Percentiles rank a stretch among this genome's conserved stretches.
phyloP scores from a whole-genome alignment of 2,888 invertebrate genomes.

The Diaperis boleti region DNA sequence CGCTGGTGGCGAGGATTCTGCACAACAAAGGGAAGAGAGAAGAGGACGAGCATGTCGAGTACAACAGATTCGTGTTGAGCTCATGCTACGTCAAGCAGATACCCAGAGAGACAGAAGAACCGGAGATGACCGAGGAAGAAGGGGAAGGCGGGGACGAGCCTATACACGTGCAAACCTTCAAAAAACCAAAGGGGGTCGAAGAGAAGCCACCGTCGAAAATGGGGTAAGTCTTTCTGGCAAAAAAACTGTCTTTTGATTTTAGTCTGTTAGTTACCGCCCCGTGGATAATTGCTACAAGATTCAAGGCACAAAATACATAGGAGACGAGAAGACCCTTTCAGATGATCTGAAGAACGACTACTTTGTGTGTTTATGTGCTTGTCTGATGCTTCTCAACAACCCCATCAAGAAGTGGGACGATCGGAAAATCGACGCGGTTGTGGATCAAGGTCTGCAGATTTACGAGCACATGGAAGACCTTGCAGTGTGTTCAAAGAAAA shows the following conservation, averaged over 20 bases:
- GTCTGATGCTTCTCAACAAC: conserved; percentile 73
- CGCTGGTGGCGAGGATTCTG: conserved; percentile 24
- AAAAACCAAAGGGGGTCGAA: conserved; percentile 38
- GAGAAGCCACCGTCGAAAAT: conserved; percentile 42
- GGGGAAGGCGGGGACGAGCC: conserved; percentile 16
- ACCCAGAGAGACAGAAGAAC: conserved; percentile 17
- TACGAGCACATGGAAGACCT: conserved; percentile 71
- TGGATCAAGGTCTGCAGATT: conserved; percentile 73
- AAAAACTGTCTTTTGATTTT: neutral
- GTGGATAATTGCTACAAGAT: conserved; percentile 70
- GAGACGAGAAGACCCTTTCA: conserved; percentile 59
- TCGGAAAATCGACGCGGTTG: conserved; percentile 71
- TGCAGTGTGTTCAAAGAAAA: conserved; percentile 70
- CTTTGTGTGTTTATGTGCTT: conserved; percentile 73
- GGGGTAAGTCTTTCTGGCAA: conserved; percentile 51
- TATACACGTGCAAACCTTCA: conserved; percentile 36
- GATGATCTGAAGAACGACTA: conserved; percentile 68
- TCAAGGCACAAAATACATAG: conserved; percentile 71
- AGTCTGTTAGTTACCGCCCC: conserved; percentile 66
- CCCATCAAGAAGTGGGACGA: conserved; percentile 75
- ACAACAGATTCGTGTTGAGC: conserved; percentile 38
- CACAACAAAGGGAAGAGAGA: conserved; percentile 36
- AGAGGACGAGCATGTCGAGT: conserved; percentile 16
- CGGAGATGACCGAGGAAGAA: neutral
- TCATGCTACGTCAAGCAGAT: conserved; percentile 28